Evolutionary conservation across 2,888 invertebrate genomes (phyloP).

Genomic region (Thecocarcelia acutangulata): DNA sequence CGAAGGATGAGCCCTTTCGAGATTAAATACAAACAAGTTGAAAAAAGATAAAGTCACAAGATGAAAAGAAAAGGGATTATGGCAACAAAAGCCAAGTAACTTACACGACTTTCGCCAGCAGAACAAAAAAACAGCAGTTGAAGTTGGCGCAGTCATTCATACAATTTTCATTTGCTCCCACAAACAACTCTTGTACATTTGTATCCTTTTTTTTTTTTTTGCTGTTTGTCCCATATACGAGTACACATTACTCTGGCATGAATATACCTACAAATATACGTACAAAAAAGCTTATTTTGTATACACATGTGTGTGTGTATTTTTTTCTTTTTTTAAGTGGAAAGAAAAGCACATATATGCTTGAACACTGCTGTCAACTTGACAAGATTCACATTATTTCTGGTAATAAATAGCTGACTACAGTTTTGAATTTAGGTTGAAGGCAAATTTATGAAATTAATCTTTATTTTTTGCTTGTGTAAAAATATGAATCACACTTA

Average conservation of each 20-base stretch:
- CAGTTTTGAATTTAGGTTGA: no score
- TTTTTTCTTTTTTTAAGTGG: no score
- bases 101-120: constrained; percentile 3
- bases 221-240: neutral
- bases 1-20: constrained; percentile 48
- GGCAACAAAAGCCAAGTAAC: constrained; percentile 44
- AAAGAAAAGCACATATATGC: neutral
- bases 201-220: no score
- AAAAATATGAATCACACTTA: no score
- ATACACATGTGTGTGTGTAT: neutral
- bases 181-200: neutral
- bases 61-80: constrained; percentile 43
- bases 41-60: neutral
- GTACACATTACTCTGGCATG: no score
- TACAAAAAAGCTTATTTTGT: neutral
- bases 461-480: no score
- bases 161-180: constrained; percentile 21
- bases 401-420: no score
- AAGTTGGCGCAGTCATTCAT: constrained; percentile 13
- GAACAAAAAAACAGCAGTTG: neutral
- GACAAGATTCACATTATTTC: no score
- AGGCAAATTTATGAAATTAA: no score
- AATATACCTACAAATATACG: no score
- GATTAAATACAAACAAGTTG: constrained; percentile 37
- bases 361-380: no score